phyloP scores from a whole-genome alignment of 2,888 invertebrate genomes.

The Conchocele bisecta region DNA sequence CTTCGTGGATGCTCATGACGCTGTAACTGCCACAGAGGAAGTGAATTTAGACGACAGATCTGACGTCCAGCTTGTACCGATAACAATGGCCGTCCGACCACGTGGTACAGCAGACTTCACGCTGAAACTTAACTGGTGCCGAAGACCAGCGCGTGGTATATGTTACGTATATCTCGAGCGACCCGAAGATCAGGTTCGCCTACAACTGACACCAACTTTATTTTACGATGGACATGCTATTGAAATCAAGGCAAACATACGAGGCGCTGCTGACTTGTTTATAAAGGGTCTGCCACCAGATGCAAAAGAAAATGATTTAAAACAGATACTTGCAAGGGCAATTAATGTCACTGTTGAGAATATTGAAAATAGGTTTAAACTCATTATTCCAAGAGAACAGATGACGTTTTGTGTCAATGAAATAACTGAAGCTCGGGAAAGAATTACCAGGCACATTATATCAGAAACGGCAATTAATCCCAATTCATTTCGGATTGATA shows the following conservation, averaged over 20 bases:
- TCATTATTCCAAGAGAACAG: conserved; percentile 40
- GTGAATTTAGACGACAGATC: conserved; percentile 22
- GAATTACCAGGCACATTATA: too few relatives aligned
- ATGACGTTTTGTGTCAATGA: not conserved
- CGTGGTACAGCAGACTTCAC: conserved; percentile 36
- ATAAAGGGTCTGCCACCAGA: too few relatives aligned
- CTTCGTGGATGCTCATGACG: conserved; percentile 49
- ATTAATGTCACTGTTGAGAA: not conserved
- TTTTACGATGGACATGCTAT: too few relatives aligned
- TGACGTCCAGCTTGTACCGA: conserved; percentile 3
- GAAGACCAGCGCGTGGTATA: conserved; percentile 62
- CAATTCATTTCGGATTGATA: conserved; percentile 41
- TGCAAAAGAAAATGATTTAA: conserved; percentile 53
- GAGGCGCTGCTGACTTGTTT: too few relatives aligned
- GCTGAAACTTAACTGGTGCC: conserved; percentile 64
- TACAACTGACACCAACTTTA: too few relatives aligned
- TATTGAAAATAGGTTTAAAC: conserved; percentile 11
- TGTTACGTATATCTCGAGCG: conserved; percentile 60
- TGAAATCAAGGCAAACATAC: too few relatives aligned
- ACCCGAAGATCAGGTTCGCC: conserved; percentile 42
- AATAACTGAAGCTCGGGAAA: too few relatives aligned
- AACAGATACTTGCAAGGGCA: conserved; percentile 19
- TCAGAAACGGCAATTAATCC: too few relatives aligned
- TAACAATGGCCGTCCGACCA: too few relatives aligned
- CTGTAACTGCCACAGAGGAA: conserved; percentile 49